These are phyloP conservation scores for Arenicola marina DNA, from an alignment of 2,888 invertebrate genomes.

Conservation along the genomic window DNA sequence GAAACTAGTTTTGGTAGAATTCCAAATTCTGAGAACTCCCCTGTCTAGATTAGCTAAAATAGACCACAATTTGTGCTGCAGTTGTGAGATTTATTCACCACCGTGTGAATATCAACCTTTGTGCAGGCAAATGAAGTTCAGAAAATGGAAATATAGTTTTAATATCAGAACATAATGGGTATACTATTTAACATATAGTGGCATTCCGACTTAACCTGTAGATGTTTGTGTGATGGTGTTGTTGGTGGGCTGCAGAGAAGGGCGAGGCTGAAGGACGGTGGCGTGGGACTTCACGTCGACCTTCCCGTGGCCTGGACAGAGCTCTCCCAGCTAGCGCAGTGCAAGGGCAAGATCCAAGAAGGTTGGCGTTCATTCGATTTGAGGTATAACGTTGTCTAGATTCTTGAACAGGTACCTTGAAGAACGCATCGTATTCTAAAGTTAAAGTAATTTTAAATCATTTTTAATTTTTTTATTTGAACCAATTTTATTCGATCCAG, in stretches of 20 bases:
- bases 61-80: no score
- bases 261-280: slow-evolving; percentile 49
- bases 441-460: background rate
- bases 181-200: no score
- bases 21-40: no score
- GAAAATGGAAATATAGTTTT: no score
- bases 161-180: no score
- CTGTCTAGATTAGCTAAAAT: no score
- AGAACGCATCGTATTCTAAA: background rate
- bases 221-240: no score
- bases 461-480: background rate
- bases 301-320: slow-evolving; percentile 60
- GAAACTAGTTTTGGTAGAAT: no score
- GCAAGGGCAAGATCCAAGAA: slow-evolving; percentile 58
- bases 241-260: slow-evolving; percentile 40
- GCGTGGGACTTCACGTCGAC: slow-evolving; percentile 52
- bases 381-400: background rate
- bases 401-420: background rate
- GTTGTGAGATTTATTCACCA: no score
- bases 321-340: slow-evolving; percentile 58
- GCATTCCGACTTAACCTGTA: no score
- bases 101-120: no score
- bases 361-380: slow-evolving; percentile 36
- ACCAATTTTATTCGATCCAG: slow-evolving; percentile 35
- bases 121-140: no score